These are phyloP conservation scores for Lynx canadensis DNA, from an alignment of 2,113 vertebrate genomes.

Conservation along the genomic window DNA sequence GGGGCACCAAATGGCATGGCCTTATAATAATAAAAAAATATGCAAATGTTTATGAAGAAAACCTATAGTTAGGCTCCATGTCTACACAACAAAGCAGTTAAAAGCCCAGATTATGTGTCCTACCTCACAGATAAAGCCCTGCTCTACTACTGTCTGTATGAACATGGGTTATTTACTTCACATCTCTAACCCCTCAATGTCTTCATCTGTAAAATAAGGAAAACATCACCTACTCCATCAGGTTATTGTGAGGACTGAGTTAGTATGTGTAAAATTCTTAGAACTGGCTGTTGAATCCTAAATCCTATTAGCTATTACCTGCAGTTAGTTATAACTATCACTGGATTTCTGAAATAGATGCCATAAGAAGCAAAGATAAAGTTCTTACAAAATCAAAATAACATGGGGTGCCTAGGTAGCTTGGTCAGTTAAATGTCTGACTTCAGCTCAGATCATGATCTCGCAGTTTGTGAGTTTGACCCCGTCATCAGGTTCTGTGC, in stretches of 20 bases:
- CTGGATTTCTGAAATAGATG: background rate
- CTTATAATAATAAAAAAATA: background rate
- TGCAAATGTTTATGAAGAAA: background rate
- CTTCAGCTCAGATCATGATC: too few species aligned
- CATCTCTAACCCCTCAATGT: background rate
- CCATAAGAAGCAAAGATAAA: background rate
- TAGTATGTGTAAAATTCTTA: background rate
- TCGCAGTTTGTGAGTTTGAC: too few species aligned
- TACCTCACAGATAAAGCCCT: background rate
- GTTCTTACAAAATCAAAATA: conserved; percentile 20
- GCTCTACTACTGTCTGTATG: background rate
- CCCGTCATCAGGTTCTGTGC: too few species aligned
- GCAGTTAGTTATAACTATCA: background rate
- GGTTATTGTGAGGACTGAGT: background rate
- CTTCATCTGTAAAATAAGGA: background rate
- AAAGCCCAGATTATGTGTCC: background rate
- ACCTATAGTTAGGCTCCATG: background rate
- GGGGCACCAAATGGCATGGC: background rate
- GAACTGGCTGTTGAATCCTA: background rate
- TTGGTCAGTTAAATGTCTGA: too few species aligned
- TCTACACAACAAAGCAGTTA: background rate
- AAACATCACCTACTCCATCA: background rate
- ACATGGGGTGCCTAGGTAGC: too few species aligned
- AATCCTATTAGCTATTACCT: background rate
- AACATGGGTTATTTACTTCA: background rate